phyloP scores from a whole-genome alignment of 2,113 vertebrate genomes.

The Labeo rohita region DNA sequence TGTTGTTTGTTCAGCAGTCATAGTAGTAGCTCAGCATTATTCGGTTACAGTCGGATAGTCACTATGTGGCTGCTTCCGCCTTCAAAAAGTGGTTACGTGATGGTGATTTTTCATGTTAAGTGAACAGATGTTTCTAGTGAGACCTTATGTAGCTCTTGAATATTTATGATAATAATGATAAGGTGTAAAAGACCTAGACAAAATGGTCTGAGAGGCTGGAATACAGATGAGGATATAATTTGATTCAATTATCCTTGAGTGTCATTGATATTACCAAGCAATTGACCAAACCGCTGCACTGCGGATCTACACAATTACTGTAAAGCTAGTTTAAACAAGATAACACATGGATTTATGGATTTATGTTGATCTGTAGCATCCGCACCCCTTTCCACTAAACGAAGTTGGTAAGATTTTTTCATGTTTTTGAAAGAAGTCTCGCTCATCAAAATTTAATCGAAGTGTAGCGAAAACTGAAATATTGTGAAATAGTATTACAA shows the following conservation, averaged over 20 bases:
- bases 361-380: neutral
- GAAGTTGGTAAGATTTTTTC: neutral
- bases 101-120: neutral
- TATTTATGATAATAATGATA: neutral
- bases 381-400: neutral
- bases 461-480: no score
- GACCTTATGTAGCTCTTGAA: neutral
- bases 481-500: neutral
- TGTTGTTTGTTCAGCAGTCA: slow-evolving; percentile 21
- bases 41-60: neutral
- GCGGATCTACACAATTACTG: neutral
- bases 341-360: neutral
- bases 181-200: neutral
- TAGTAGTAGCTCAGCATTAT: slow-evolving; percentile 3
- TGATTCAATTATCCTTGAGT: neutral
- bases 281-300: neutral
- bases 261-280: neutral
- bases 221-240: neutral
- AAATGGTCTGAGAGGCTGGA: neutral
- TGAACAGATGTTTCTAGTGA: neutral
- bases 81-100: neutral
- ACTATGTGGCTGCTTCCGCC: neutral
- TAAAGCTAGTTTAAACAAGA: neutral
- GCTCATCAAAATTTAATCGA: no score
- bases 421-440: neutral